Conservation (phyloP, 2,888 invertebrate species). For the Cremastinae sp. region DNA sequence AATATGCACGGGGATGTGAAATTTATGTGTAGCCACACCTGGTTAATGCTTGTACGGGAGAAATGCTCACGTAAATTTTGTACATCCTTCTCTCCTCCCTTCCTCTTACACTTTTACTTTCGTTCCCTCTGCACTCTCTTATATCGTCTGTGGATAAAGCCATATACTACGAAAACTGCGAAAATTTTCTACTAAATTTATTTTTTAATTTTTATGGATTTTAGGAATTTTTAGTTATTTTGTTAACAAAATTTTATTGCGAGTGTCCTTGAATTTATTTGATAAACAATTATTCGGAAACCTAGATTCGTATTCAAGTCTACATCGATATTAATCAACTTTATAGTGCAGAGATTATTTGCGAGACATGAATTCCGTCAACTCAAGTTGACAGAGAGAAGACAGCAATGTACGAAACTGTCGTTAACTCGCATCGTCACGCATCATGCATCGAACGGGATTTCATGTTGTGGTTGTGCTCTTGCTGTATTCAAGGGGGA, state of each 20-base stretch:
- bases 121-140: not conserved
- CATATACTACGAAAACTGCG: too few relatives aligned
- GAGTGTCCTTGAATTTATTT: too few relatives aligned
- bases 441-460: slow-evolving; percentile 54
- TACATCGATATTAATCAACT: slow-evolving; percentile 59
- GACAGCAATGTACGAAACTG: not conserved
- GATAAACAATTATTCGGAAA: too few relatives aligned
- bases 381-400: too few relatives aligned
- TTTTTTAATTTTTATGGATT: too few relatives aligned
- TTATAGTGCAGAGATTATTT: too few relatives aligned
- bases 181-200: too few relatives aligned
- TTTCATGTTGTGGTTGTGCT: slow-evolving; percentile 41
- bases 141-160: not conserved
- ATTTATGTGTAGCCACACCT: slow-evolving; percentile 80
- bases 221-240: too few relatives aligned
- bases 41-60: slow-evolving; percentile 79
- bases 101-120: slow-evolving; percentile 7
- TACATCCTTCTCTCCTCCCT: slow-evolving; percentile 66
- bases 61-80: slow-evolving; percentile 79
- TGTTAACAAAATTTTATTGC: too few relatives aligned
- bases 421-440: not conserved
- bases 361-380: too few relatives aligned
- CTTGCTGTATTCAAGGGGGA: slow-evolving; percentile 38
- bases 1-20: slow-evolving; percentile 78
- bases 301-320: slow-evolving; percentile 26